Conservation (phyloP, 2,888 invertebrate genomes). For the Tiliacea citrago region DNA sequence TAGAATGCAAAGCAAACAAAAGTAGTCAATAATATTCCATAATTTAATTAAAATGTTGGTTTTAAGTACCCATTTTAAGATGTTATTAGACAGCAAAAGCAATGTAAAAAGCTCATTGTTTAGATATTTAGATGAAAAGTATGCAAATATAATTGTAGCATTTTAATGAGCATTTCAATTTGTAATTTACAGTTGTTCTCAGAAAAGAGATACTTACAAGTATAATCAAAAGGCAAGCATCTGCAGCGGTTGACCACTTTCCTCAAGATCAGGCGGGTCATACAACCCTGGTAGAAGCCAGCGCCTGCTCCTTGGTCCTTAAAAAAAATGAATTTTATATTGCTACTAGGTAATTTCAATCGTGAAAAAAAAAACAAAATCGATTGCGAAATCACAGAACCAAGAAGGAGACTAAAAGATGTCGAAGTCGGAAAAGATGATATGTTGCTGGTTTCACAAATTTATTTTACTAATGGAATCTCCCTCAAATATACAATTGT, state of each 20-base stretch:
- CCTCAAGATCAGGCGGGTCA: conserved; percentile 74
- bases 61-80: neutral
- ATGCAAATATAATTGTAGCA: too few relatives aligned
- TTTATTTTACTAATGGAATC: neutral
- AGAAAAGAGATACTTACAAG: conserved; percentile 69
- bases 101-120: neutral
- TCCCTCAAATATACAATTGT: neutral
- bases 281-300: conserved; percentile 79
- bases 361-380: neutral
- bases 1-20: neutral
- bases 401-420: too few relatives aligned
- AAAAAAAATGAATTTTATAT: conserved; percentile 16
- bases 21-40: neutral
- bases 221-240: conserved; percentile 81
- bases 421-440: too few relatives aligned
- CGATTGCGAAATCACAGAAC: neutral
- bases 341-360: neutral
- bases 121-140: too few relatives aligned
- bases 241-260: conserved; percentile 76
- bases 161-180: neutral
- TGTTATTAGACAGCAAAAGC: too few relatives aligned
- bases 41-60: too few relatives aligned
- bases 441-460: neutral
- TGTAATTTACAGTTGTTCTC: neutral
- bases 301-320: conserved; percentile 74